Evolutionary conservation across 2,113 vertebrate genomes (phyloP).

Genomic region (Acrocephalus kingi): DNA sequence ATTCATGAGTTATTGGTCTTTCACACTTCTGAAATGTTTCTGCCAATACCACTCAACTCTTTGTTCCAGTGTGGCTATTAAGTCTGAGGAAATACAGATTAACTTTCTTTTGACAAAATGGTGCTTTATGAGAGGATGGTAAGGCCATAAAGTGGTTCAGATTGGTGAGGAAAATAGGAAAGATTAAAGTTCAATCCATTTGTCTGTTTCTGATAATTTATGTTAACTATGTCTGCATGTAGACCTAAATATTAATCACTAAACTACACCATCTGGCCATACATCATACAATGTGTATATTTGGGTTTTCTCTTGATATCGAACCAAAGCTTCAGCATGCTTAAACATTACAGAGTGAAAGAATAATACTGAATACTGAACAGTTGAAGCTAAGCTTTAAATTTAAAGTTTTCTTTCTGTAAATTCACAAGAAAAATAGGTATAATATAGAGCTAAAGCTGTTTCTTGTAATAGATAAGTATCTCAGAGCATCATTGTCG

Average conservation of each 20-base stretch:
- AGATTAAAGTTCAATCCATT: slow-evolving; percentile 23
- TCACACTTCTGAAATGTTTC: slow-evolving; percentile 57
- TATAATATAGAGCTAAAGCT: neutral
- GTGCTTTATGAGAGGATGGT: neutral
- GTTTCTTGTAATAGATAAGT: neutral
- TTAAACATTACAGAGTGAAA: neutral
- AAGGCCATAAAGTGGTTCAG: neutral
- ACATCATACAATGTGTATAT: neutral
- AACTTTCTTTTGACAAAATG: slow-evolving; percentile 15
- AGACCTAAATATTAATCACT: slow-evolving; percentile 44
- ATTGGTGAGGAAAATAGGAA: neutral
- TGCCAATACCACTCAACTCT: slow-evolving; percentile 57
- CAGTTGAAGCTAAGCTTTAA: neutral
- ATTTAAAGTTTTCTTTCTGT: neutral
- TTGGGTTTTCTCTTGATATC: neutral
- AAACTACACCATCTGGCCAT: slow-evolving; percentile 22
- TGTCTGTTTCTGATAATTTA: slow-evolving; percentile 29
- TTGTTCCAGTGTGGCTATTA: slow-evolving; percentile 44
- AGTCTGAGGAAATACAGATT: slow-evolving; percentile 30
- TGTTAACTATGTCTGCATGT: neutral
- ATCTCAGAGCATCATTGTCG: neutral
- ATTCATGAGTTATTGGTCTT: slow-evolving; percentile 72
- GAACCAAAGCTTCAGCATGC: neutral
- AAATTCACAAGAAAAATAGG: neutral
- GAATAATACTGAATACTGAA: neutral